Conservation (phyloP, 2,797 vertebrate genomes). For the Crocodylus rhombifer region DNA sequence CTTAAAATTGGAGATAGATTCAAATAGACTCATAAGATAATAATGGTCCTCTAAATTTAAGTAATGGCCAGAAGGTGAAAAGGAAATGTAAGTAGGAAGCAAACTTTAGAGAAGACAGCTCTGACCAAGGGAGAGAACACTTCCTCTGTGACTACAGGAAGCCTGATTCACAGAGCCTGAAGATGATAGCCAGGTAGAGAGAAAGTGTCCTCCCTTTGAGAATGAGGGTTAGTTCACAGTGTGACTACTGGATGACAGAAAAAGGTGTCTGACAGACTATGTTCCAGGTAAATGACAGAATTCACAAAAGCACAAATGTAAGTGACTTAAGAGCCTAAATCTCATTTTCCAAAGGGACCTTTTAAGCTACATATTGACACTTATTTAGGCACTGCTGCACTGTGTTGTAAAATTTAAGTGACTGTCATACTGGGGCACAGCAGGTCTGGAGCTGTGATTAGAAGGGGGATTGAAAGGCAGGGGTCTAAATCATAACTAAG, state of each 20-base stretch:
- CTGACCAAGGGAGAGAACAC: not conserved
- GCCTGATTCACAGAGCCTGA: not conserved
- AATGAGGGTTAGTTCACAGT: not conserved
- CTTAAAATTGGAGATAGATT: not conserved
- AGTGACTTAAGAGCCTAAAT: rapidly evolving
- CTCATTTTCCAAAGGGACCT: not conserved
- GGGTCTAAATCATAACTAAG: too few species aligned
- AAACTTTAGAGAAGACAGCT: not conserved
- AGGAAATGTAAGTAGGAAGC: rapidly evolving
- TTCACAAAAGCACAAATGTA: not conserved
- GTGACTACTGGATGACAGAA: not conserved
- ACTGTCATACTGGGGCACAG: too few species aligned
- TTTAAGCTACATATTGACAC: not conserved
- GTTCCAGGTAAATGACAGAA: not conserved
- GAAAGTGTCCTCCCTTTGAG: not conserved
- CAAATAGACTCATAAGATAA: not conserved
- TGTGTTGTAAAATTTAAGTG: too few species aligned
- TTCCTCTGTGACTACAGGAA: not conserved
- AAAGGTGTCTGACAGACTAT: not conserved
- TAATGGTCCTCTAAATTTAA: not conserved
- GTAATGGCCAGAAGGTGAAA: not conserved
- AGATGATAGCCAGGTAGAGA: not conserved
- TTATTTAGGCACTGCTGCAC: too few species aligned
- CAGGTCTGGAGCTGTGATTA: too few species aligned
- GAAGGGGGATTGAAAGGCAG: too few species aligned